phyloP scores from a whole-genome alignment of 30 jellyfish, hydroid and myxozoan species.

The Cassiopea andromeda region DNA sequence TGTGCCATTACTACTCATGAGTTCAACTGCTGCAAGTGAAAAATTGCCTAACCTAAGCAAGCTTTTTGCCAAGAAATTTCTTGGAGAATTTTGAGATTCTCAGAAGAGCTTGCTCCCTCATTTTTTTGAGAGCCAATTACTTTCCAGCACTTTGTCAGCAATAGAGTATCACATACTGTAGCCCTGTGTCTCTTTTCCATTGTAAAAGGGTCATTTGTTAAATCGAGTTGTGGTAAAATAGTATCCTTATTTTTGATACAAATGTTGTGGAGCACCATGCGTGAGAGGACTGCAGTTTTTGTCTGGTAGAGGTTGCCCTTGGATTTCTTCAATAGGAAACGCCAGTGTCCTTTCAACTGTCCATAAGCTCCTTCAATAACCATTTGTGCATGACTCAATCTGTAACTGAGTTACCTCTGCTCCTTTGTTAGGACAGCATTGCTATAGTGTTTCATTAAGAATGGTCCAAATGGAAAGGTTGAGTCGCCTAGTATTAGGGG shows the following conservation, averaged over 20 bases:
- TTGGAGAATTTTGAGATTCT: no score
- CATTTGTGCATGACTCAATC: slow-evolving; percentile 88
- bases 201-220: slow-evolving; percentile 56
- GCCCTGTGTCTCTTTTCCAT: slow-evolving; percentile 44
- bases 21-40: no score
- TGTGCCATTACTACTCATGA: no score
- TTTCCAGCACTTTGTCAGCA: not conserved
- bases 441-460: slow-evolving; percentile 71
- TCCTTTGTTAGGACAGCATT: slow-evolving; percentile 68
- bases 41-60: no score
- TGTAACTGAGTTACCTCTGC: slow-evolving; percentile 74
- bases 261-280: slow-evolving; percentile 75
- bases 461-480: slow-evolving; percentile 65
- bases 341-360: slow-evolving; percentile 74
- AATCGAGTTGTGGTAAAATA: slow-evolving; percentile 44
- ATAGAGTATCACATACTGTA: slow-evolving; percentile 24
- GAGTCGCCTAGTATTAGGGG: slow-evolving; percentile 80
- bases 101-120: not conserved
- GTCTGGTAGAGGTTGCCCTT: slow-evolving; percentile 64
- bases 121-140: not conserved
- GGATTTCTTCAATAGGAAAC: slow-evolving; percentile 43
- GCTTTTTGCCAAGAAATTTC: no score
- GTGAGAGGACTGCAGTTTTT: slow-evolving; percentile 61
- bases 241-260: slow-evolving; percentile 68
- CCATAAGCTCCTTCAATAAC: slow-evolving; percentile 90